Evolutionary conservation across 2,888 invertebrate species (phyloP), one percentile per base, ranked within the genome.

Genomic region (Parnassius glacialis): DNA sequence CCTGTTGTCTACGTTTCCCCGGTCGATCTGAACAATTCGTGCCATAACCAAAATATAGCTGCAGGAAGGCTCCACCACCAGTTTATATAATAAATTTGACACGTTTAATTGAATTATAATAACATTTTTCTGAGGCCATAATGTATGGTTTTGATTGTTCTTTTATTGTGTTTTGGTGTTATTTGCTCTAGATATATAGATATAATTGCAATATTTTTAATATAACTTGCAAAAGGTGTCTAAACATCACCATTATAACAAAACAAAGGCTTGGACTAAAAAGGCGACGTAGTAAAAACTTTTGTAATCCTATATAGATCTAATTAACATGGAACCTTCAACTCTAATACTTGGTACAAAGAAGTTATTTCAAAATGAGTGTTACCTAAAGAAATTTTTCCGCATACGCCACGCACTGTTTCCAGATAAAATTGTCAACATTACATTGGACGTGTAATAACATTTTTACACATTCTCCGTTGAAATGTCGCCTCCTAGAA

Each of bases 351-450:
- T 3, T 12, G 3, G 0, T 0, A 0, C 0, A 5, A 65, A 75
- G 69, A 64, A 69, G 65, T 52, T 13, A 55, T 57, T 69, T 75
- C 78, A 9, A 48, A 64, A 64, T 69, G 66, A 16, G 58, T 2
- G 45, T 52, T 13, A 12, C 52, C 41, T 20, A 57, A 67, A 69
- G 70, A 74, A 72, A 76, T 75, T 72, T 25, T 75, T 74, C 75
- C 73, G 71, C 75, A 68, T 68, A 63, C 62, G 75, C 62, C 74
- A 80, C 76, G 87, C 85, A 79, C 89, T 90, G 88, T 83, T 89
- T 89, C 79, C 71, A 73, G 61, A 62, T 62, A 66, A 90, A 85
- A 90, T 88, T 84, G 85, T 82, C 78, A 78, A 74, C 82, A 81
- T 85, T 83, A 80, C 70, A 75, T 74, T 74, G 75, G 76, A 75